Conservation (phyloP, 2,797 vertebrate species). For the Enteromius mattozi region DNA sequence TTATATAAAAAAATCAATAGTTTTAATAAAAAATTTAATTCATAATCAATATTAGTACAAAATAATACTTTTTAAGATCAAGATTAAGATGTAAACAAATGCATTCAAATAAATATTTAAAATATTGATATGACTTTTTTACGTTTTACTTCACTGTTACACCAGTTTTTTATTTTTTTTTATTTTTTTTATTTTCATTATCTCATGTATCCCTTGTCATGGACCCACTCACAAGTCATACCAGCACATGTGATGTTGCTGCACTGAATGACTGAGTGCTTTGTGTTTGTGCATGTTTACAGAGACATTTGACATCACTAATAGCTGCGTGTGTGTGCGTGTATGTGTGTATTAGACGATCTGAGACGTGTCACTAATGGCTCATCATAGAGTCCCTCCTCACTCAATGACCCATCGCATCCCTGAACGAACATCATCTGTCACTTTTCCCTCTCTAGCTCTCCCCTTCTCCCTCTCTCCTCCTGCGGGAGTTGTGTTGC, state of each 20-base stretch:
- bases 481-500: conserved; percentile 72
- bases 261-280: conserved; percentile 23
- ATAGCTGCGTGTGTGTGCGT: background rate
- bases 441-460: conserved; percentile 59
- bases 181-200: background rate
- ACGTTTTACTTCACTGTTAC: background rate
- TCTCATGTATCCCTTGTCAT: background rate
- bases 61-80: background rate
- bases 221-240: background rate
- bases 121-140: no score
- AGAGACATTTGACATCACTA: conserved; percentile 22
- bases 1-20: background rate
- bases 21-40: background rate
- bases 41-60: background rate
- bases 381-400: conserved; percentile 74
- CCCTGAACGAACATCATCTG: conserved; percentile 73
- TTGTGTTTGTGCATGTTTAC: conserved; percentile 9
- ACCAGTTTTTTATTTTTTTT: background rate
- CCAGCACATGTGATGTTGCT: background rate
- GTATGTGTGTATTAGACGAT: conserved; percentile 10
- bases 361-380: conserved; percentile 81
- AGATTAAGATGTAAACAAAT: background rate
- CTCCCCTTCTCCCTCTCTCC: conserved; percentile 47
- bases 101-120: background rate
- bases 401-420: conserved; percentile 72